Evolutionary conservation across 2,888 invertebrate genomes (phyloP).

Genomic region (Eupithecia exiguata): DNA sequence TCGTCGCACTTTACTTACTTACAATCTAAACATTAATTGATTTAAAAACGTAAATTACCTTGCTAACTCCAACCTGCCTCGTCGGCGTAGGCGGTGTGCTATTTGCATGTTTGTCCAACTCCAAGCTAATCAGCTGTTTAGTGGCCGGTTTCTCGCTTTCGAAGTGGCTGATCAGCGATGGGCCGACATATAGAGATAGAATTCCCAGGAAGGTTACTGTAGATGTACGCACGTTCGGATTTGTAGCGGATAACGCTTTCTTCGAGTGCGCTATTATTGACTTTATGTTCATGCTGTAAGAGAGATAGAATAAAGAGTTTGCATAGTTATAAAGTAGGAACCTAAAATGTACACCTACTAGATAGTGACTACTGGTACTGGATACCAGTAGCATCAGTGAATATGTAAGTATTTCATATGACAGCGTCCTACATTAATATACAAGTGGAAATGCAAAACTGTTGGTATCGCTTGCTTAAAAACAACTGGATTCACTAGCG

Average conservation of each 20-base stretch:
- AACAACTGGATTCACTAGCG: too few relatives aligned
- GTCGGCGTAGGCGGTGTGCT: constrained; percentile 90
- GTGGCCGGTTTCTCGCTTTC: constrained; percentile 94
- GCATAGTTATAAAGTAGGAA: too few relatives aligned
- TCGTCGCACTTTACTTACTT: too few relatives aligned
- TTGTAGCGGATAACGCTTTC: constrained; percentile 92
- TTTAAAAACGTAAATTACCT: constrained; percentile 53
- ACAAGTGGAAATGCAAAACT: too few relatives aligned
- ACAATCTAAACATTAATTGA: too few relatives aligned
- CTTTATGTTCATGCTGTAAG: constrained; percentile 87
- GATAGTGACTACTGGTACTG: too few relatives aligned
- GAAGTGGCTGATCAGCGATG: constrained; percentile 89
- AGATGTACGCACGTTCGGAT: constrained; percentile 91
- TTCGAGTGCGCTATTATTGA: constrained; percentile 90
- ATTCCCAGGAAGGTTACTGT: constrained; percentile 90
- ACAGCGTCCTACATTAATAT: too few relatives aligned
- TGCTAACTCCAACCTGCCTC: constrained; percentile 82
- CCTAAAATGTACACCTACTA: too few relatives aligned
- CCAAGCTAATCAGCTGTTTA: constrained; percentile 92
- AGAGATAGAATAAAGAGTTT: background rate
- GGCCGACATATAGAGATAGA: constrained; percentile 92
- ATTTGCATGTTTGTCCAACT: constrained; percentile 92
- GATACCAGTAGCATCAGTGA: too few relatives aligned
- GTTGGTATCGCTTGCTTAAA: too few relatives aligned
- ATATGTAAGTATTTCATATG: too few relatives aligned